Conservation (phyloP, 2,113 vertebrate genomes). For the Brachypteracias leptosomus region DNA sequence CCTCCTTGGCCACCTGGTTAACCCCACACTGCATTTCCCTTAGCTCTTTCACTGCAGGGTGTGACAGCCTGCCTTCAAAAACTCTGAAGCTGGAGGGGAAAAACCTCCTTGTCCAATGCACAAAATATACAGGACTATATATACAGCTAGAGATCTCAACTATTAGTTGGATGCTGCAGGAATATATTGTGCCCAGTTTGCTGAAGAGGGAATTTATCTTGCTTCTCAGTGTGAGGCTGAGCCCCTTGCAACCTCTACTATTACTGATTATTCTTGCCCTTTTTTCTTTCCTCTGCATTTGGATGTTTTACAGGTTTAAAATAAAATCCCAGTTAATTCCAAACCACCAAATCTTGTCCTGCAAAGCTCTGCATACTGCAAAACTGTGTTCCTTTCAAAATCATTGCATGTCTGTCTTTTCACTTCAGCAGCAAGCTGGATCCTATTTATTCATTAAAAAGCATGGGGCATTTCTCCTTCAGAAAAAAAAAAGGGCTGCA, state of each 20-base stretch:
- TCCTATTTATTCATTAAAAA: background rate
- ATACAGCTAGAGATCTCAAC: background rate
- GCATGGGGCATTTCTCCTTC: background rate
- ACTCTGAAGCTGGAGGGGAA: background rate
- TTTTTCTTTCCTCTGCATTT: background rate
- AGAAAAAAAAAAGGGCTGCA: background rate
- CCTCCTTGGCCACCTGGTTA: background rate
- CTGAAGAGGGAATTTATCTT: background rate
- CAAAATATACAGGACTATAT: background rate
- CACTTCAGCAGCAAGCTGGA: background rate
- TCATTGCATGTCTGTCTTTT: background rate
- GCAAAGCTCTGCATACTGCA: background rate
- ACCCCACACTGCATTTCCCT: background rate
- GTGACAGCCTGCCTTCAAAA: background rate
- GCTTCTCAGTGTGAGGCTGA: background rate
- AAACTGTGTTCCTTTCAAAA: background rate
- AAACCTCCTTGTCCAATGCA: background rate
- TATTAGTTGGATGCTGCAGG: background rate
- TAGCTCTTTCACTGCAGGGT: background rate
- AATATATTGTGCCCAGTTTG: background rate
- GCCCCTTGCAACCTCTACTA: background rate
- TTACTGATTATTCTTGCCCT: background rate
- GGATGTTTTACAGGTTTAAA: background rate
- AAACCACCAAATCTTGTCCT: background rate
- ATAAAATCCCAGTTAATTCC: background rate